Percentiles rank a stretch among this genome's conserved stretches.
phyloP scores from a whole-genome alignment of 2,797 vertebrate species.

The Prunella strophiata region DNA sequence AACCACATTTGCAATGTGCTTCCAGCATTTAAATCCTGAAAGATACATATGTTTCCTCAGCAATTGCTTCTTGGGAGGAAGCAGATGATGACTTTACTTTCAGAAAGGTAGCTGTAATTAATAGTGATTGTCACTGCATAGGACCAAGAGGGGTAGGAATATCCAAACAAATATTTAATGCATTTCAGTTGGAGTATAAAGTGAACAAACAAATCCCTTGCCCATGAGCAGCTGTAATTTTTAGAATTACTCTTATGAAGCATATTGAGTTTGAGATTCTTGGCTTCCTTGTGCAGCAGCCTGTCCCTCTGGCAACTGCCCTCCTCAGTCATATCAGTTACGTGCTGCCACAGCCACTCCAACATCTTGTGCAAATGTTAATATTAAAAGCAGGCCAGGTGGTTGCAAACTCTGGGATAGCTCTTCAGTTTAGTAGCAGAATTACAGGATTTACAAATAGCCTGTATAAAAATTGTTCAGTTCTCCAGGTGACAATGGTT shows the following conservation, averaged over 20 bases:
- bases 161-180: background rate
- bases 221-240: slow-evolving; percentile 21
- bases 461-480: background rate
- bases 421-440: background rate
- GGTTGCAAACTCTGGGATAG: background rate
- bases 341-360: slow-evolving; percentile 31
- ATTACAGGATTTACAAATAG: background rate
- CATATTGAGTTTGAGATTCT: slow-evolving; percentile 18
- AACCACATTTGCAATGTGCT: background rate
- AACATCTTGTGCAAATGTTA: slow-evolving; percentile 28
- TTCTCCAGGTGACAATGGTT: background rate
- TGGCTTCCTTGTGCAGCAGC: slow-evolving; percentile 40
- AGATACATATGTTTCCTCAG: background rate
- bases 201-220: background rate
- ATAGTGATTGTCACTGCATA: background rate
- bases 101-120: background rate
- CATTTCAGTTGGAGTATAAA: slow-evolving; percentile 30
- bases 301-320: slow-evolving; percentile 60
- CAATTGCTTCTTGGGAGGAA: slow-evolving; percentile 1
- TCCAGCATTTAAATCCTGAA: background rate
- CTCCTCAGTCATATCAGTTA: slow-evolving; percentile 53
- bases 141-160: background rate
- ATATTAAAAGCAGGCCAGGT: slow-evolving; percentile 24
- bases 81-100: background rate
- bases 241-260: slow-evolving; percentile 39